Evolutionary conservation across 2,797 vertebrate species (phyloP).

Genomic region (Apodemus agrarius): DNA sequence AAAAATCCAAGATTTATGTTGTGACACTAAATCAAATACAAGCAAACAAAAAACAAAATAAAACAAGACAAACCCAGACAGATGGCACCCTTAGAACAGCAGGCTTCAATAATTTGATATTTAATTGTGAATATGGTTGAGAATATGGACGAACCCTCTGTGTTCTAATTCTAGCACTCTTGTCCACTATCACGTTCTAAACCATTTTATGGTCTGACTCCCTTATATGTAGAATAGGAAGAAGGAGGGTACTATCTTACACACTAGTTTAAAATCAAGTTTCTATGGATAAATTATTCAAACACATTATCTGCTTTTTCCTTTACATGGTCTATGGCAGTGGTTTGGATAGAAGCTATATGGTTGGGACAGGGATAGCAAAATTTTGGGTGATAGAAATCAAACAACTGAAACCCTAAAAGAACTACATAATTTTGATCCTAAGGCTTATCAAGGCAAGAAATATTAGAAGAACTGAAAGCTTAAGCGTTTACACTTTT

Average conservation of each 20-base stretch:
- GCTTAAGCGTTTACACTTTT: neutral
- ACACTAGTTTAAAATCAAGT: slow-evolving; percentile 16
- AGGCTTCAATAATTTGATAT: slow-evolving; percentile 4
- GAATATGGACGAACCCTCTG: neutral
- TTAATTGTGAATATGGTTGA: slow-evolving; percentile 4
- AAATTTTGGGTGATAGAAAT: neutral
- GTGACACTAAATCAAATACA: neutral
- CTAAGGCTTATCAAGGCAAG: neutral
- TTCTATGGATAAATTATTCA: neutral
- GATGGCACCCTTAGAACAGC: neutral
- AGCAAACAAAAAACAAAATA: neutral
- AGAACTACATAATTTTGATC: neutral
- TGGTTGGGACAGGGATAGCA: neutral
- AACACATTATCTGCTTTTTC: neutral
- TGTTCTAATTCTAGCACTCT: neutral
- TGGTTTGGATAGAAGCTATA: neutral
- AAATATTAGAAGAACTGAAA: slow-evolving; percentile 19
- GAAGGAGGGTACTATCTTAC: neutral
- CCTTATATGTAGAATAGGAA: slow-evolving; percentile 11
- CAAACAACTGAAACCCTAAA: neutral
- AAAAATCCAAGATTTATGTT: slow-evolving; percentile 34
- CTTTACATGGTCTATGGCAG: neutral
- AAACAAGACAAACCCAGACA: neutral
- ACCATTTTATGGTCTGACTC: neutral
- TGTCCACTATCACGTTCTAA: neutral